These are phyloP conservation scores for Oreamnos americanus DNA, from an alignment of 2,113 vertebrate genomes.

Conservation along the genomic window DNA sequence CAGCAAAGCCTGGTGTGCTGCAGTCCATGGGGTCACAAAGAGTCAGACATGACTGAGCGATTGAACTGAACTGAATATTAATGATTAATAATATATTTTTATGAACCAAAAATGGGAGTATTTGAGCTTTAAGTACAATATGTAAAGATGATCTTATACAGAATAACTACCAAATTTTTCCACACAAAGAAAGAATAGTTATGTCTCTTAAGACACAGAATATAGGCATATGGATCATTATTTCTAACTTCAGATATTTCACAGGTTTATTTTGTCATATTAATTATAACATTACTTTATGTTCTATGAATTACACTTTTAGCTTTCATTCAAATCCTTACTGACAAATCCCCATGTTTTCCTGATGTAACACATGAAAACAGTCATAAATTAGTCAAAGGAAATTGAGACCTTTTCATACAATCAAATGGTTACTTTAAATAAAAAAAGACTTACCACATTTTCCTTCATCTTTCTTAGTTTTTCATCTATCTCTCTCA, in stretches of 20 bases:
- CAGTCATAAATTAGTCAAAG: background rate
- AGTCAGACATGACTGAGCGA: background rate
- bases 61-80: background rate
- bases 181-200: background rate
- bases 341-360: background rate
- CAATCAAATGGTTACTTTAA: background rate
- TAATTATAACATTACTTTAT: background rate
- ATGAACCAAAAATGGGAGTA: background rate
- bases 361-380: background rate
- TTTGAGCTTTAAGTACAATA: background rate
- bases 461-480: slow-evolving; percentile 83
- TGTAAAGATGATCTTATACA: background rate
- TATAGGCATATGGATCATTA: background rate
- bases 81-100: background rate
- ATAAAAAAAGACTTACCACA: slow-evolving; percentile 67
- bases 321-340: slow-evolving; percentile 27
- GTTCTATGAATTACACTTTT: background rate
- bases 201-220: background rate
- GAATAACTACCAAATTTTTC: background rate
- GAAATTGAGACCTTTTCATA: background rate
- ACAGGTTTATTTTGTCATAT: background rate
- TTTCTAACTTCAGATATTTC: slow-evolving; percentile 1
- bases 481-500: slow-evolving; percentile 90
- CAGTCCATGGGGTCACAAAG: background rate
- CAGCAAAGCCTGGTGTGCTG: background rate